Percentiles rank a stretch among this genome's conserved stretches.
These are phyloP conservation scores for Ricordea florida DNA, from an alignment of 92 coral and sea anemone genomes.

Conservation along the genomic window DNA sequence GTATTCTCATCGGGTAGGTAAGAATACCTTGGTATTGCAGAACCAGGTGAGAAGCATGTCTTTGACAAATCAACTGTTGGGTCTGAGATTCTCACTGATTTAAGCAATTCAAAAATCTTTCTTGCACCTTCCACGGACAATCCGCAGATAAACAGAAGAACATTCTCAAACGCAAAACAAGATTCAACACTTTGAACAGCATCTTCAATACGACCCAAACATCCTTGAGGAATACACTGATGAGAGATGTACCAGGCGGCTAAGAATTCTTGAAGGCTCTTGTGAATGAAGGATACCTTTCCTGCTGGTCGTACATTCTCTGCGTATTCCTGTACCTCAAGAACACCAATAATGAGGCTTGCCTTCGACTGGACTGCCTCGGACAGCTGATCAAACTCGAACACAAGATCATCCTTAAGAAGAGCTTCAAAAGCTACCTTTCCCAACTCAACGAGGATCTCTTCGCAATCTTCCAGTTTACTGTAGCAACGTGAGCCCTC, in stretches of 20 bases:
- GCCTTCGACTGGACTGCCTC: neutral
- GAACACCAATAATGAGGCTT: slow-evolving; percentile 9
- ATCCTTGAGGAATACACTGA: neutral
- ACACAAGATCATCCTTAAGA: slow-evolving; percentile 3
- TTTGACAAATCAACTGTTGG: neutral
- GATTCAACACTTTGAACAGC: neutral
- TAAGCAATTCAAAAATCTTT: neutral
- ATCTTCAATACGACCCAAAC: neutral
- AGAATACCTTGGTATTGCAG: neutral
- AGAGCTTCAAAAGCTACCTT: slow-evolving; percentile 32
- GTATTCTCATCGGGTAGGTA: neutral
- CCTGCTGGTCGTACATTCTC: neutral
- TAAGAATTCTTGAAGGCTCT: slow-evolving; percentile 27
- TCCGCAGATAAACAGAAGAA: slow-evolving; percentile 17
- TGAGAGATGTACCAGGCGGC: slow-evolving; percentile 28
- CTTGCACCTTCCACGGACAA: neutral
- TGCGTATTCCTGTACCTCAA: neutral
- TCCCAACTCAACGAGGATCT: slow-evolving; percentile 1
- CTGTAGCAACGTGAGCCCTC: neutral
- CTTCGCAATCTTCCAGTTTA: neutral
- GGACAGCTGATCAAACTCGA: slow-evolving; percentile 23
- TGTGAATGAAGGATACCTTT: slow-evolving; percentile 38
- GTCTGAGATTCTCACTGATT: neutral
- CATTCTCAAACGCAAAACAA: neutral
- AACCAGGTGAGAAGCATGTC: neutral